Conservation (phyloP, 2,113 vertebrate species). For the Erythrolamprus reginae region DNA sequence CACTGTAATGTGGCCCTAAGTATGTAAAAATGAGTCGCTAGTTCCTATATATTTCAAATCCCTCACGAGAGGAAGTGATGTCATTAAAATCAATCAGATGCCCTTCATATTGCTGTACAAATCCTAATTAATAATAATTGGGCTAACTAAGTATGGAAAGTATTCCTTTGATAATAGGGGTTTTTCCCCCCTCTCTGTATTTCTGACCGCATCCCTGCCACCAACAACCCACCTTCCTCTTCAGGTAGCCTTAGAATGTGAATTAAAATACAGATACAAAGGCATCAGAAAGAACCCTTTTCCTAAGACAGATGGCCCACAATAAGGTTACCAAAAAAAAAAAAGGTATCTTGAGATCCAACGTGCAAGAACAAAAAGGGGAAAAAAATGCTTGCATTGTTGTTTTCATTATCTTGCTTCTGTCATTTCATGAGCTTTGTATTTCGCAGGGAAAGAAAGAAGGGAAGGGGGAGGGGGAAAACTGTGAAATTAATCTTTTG, state of each 20-base stretch:
- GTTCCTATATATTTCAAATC: slow-evolving; percentile 69
- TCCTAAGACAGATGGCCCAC: slow-evolving; percentile 86
- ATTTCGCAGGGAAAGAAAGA: slow-evolving; percentile 93
- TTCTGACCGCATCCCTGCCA: slow-evolving; percentile 45
- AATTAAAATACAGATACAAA: slow-evolving; percentile 71
- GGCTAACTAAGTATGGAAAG: slow-evolving; percentile 66
- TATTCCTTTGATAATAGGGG: slow-evolving; percentile 54
- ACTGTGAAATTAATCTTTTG: slow-evolving; percentile 99
- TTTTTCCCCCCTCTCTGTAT: slow-evolving; percentile 7
- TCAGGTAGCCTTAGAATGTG: slow-evolving; percentile 71
- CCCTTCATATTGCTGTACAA: slow-evolving; percentile 71
- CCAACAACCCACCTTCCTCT: slow-evolving; percentile 42
- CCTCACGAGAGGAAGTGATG: slow-evolving; percentile 71
- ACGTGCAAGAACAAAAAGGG: slow-evolving; percentile 86
- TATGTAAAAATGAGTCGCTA: slow-evolving; percentile 69
- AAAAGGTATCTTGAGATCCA: slow-evolving; percentile 86
- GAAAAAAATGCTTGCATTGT: slow-evolving; percentile 94
- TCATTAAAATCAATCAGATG: slow-evolving; percentile 75
- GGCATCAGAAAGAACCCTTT: slow-evolving; percentile 70
- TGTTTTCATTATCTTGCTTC: slow-evolving; percentile 99
- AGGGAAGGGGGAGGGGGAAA: slow-evolving; percentile 70
- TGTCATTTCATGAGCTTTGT: slow-evolving; percentile 97
- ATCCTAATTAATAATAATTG: slow-evolving; percentile 77
- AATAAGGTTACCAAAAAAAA: slow-evolving; percentile 75
- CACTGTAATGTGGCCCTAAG: slow-evolving; percentile 75